phyloP scores from a whole-genome alignment of 1,140 invertebrate genomes.

The Rhagoletis pomonella region DNA sequence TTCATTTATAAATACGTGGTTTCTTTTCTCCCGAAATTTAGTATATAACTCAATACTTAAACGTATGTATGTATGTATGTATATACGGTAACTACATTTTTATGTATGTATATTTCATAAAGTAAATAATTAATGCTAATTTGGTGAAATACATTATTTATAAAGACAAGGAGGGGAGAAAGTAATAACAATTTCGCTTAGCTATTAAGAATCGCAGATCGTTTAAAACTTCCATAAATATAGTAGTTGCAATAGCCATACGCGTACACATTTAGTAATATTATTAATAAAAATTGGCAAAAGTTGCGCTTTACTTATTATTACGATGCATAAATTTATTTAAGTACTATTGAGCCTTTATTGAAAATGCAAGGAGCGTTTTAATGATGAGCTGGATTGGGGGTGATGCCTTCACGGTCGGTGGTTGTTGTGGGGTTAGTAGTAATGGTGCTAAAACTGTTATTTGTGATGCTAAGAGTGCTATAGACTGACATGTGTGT shows the following conservation, averaged over 20 bases:
- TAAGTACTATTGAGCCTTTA: slow-evolving; percentile 50
- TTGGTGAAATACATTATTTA: slow-evolving; percentile 11
- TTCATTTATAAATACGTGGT: neutral
- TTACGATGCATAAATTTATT: neutral
- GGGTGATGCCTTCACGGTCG: neutral
- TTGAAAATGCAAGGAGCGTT: neutral
- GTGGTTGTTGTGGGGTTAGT: neutral
- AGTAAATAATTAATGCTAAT: slow-evolving; percentile 31
- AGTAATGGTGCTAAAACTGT: neutral
- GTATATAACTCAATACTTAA: slow-evolving; percentile 23
- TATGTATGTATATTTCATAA: neutral
- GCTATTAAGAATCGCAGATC: slow-evolving; percentile 38
- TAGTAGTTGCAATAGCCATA: slow-evolving; percentile 25
- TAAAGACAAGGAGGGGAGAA: slow-evolving; percentile 21
- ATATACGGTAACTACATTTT: neutral
- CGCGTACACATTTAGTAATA: slow-evolving; percentile 23
- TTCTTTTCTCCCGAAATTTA: neutral
- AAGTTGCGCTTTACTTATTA: neutral
- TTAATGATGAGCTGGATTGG: neutral
- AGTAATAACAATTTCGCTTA: slow-evolving; percentile 50
- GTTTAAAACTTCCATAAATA: slow-evolving; percentile 12
- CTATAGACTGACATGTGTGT: neutral
- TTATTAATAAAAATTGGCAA: slow-evolving; percentile 50
- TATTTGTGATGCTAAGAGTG: slow-evolving; percentile 2
- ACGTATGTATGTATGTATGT: neutral